Conservation (phyloP, 1,140 invertebrate genomes). For the Drosophila sp. region DNA sequence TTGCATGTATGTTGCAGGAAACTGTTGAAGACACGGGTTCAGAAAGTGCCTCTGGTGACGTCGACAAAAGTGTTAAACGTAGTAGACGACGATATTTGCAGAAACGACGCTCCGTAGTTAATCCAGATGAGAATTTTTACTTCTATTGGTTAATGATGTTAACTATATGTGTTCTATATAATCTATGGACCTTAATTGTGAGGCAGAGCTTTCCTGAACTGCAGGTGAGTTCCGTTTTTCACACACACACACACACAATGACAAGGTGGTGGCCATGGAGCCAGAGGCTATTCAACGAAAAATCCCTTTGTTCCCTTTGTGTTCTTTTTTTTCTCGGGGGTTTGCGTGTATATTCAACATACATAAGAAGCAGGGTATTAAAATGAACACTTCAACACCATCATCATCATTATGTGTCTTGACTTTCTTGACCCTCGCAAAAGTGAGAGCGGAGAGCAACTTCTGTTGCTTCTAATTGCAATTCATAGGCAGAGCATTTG, state of each 20-base stretch:
- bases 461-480: neutral
- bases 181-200: conserved; percentile 97
- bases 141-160: conserved; percentile 97
- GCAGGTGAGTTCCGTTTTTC: conserved; percentile 84
- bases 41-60: conserved; percentile 86
- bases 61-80: conserved; percentile 85
- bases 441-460: neutral
- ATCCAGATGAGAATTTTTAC: conserved; percentile 97
- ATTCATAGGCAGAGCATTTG: neutral
- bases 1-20: conserved; percentile 51
- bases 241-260: neutral
- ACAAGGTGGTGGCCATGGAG: neutral
- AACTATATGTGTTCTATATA: conserved; percentile 95
- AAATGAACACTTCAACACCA: conserved; percentile 7
- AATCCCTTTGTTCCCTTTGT: neutral
- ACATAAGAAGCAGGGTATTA: conserved; percentile 2
- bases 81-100: conserved; percentile 86
- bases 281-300: neutral
- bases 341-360: neutral
- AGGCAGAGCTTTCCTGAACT: conserved; percentile 96
- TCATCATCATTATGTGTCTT: neutral
- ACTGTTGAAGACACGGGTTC: conserved; percentile 87
- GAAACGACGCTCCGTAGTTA: conserved; percentile 93
- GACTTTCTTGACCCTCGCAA: neutral
- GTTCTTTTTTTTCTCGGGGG: neutral